These are phyloP conservation scores for Centropus unirufus DNA, from an alignment of 2,113 vertebrate genomes.

Conservation along the genomic window DNA sequence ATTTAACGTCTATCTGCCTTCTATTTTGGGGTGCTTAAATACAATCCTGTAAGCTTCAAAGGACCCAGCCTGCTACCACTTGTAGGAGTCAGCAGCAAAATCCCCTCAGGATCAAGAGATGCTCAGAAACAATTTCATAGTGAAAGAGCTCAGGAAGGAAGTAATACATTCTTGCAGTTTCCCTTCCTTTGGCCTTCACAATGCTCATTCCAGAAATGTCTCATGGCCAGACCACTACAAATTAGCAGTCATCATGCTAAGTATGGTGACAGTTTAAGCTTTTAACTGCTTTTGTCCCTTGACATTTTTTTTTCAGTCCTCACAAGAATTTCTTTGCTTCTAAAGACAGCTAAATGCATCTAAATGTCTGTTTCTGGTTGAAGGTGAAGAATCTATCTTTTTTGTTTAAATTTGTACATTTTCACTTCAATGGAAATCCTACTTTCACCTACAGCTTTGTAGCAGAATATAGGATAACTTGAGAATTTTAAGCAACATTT, in stretches of 20 bases:
- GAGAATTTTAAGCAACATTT: not conserved
- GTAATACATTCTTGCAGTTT: not conserved
- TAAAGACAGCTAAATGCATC: not conserved
- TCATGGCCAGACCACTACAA: not conserved
- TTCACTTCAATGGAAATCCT: not conserved
- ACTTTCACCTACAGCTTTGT: not conserved
- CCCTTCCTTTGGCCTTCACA: not conserved
- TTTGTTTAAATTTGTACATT: not conserved
- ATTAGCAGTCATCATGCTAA: not conserved
- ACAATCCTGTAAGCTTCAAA: not conserved
- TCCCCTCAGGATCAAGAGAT: not conserved
- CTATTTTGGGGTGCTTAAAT: not conserved
- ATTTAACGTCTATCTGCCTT: not conserved
- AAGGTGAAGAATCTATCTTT: not conserved
- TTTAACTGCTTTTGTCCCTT: not conserved
- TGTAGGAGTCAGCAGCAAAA: not conserved
- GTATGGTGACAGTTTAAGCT: not conserved
- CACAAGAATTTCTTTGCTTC: not conserved
- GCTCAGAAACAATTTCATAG: not conserved
- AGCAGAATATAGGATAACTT: not conserved
- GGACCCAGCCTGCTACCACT: not conserved
- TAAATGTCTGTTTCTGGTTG: not conserved
- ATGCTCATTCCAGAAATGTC: not conserved
- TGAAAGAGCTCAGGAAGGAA: not conserved
- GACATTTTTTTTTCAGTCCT: not conserved